These are phyloP conservation scores for Struthidea cinerea DNA, from an alignment of 2,113 vertebrate species.

Conservation along the genomic window DNA sequence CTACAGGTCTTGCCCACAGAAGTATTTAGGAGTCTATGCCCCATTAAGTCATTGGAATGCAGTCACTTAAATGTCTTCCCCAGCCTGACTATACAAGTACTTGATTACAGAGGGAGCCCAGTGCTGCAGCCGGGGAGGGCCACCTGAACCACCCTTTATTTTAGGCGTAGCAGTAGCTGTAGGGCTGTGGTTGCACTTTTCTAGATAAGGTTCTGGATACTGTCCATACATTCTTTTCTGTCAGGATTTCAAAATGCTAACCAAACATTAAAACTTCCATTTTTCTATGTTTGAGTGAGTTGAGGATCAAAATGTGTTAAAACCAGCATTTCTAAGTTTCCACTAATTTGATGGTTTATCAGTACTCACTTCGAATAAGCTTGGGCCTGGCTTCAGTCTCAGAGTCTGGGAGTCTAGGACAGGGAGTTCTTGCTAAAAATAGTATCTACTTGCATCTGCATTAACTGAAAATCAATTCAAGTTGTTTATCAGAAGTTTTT, in stretches of 20 bases:
- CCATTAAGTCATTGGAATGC: background rate
- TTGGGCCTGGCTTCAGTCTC: background rate
- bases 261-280: background rate
- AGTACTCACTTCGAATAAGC: background rate
- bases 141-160: background rate
- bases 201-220: background rate
- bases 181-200: background rate
- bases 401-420: background rate
- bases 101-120: background rate
- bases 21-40: background rate
- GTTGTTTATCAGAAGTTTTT: constrained; percentile 19
- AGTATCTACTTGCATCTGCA: background rate
- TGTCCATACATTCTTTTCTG: background rate
- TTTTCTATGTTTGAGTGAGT: background rate
- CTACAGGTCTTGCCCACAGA: background rate
- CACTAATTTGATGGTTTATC: background rate
- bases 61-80: background rate
- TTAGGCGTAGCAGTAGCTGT: background rate
- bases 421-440: constrained; percentile 19
- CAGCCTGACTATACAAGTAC: background rate
- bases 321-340: background rate
- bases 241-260: background rate
- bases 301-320: background rate
- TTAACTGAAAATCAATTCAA: constrained; percentile 37
- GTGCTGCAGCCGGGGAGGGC: background rate